Evolutionary conservation across 2,888 invertebrate genomes (phyloP).

Genomic region (Formica aserva): DNA sequence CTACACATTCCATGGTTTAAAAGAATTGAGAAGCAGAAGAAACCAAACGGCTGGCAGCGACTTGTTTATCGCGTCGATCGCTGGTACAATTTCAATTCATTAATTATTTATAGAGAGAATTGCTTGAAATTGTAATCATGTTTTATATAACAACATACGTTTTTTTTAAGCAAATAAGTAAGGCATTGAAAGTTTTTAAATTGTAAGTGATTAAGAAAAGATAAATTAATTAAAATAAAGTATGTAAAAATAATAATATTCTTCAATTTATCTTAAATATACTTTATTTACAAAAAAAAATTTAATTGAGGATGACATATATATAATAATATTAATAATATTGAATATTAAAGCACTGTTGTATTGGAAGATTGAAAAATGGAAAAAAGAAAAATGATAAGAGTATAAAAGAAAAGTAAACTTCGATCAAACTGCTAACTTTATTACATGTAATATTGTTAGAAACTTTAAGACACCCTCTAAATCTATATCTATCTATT

Average conservation of each 20-base stretch:
- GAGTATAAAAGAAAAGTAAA: neutral
- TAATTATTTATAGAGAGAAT: neutral
- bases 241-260: neutral
- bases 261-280: neutral
- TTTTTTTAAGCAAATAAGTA: neutral
- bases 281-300: neutral
- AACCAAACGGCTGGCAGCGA: constrained; percentile 90
- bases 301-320: neutral
- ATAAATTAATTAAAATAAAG: neutral
- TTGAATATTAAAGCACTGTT: neutral
- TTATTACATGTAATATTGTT: constrained; percentile 16
- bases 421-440: neutral
- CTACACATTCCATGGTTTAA: constrained; percentile 95
- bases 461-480: neutral
- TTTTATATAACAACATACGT: neutral
- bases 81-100: constrained; percentile 87
- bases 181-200: neutral
- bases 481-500: neutral
- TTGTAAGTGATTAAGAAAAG: neutral
- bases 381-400: neutral
- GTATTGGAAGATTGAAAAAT: neutral
- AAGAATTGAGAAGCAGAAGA: constrained; percentile 85
- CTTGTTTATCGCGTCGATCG: constrained; percentile 91
- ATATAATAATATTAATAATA: neutral
- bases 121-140: neutral